Conservation (phyloP, 1,140 invertebrate species). For the Pemphigus obesinymphae region DNA sequence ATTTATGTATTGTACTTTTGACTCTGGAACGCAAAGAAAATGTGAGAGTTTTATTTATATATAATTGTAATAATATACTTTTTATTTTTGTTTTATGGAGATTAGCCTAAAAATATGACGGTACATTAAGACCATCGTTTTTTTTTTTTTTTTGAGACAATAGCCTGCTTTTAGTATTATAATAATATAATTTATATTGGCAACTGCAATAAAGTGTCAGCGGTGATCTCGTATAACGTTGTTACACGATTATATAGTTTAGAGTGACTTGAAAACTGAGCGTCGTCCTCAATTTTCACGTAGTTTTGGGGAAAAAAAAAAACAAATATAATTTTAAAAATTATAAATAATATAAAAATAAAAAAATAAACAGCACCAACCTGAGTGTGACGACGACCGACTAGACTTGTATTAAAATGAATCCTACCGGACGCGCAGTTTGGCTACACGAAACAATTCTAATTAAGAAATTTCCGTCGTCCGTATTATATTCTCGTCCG, state of each 20-base stretch:
- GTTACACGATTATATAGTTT: not conserved
- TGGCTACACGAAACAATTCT: not conserved
- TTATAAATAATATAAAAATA: not conserved
- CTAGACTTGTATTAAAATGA: not conserved
- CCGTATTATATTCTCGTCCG: not conserved
- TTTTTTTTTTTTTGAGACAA: not conserved
- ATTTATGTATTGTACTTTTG: no score
- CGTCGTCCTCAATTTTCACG: not conserved
- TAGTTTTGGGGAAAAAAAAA: not conserved
- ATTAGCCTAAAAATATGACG: not conserved
- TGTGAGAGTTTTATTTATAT: no score
- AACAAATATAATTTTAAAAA: no score
- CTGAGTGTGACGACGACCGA: not conserved
- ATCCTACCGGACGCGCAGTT: not conserved
- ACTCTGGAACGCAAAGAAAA: no score
- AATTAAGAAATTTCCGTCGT: constrained; percentile 25
- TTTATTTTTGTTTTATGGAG: not conserved
- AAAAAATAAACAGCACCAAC: not conserved
- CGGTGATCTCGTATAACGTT: no score
- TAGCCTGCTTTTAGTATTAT: no score
- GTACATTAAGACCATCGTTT: not conserved
- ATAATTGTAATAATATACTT: no score
- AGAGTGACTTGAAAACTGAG: not conserved
- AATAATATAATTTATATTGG: no score
- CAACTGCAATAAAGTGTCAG: not conserved